A percentile compares a stretch with the other conserved stretches of the same genome.
These are phyloP conservation scores for Vicugna pacos DNA, from an alignment of 2,113 vertebrate genomes.

Conservation along the genomic window DNA sequence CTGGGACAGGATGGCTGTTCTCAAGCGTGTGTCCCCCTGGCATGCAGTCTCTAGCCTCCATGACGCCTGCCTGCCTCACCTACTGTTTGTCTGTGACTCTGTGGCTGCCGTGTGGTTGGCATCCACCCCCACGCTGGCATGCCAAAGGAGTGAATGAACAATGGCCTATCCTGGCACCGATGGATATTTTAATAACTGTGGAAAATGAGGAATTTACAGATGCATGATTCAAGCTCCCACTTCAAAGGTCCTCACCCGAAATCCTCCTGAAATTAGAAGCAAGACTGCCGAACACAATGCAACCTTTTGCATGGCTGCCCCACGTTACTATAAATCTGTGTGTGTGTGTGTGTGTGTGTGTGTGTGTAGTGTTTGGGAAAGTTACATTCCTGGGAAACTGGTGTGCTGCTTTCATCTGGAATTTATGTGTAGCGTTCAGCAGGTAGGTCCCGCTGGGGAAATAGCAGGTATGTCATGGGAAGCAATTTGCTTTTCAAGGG, in stretches of 20 bases:
- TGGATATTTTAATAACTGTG: conserved; percentile 81
- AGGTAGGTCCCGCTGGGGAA: conserved; percentile 54
- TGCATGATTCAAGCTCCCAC: conserved; percentile 83
- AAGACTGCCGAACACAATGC: conserved; percentile 74
- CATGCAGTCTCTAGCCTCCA: conserved; percentile 32
- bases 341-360: background rate
- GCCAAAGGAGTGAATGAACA: conserved; percentile 84
- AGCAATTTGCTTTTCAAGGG: background rate
- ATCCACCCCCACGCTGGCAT: conserved; percentile 47
- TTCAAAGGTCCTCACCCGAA: conserved; percentile 79
- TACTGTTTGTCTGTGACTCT: conserved; percentile 80
- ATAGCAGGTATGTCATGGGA: conserved; percentile 18
- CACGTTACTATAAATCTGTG: conserved; percentile 75
- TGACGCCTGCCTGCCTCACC: conserved; percentile 74
- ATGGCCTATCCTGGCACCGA: conserved; percentile 80
- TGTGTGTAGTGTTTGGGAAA: conserved; percentile 70
- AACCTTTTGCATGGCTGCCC: conserved; percentile 71
- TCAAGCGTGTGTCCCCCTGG: conserved; percentile 39
- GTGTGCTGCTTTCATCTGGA: conserved; percentile 72
- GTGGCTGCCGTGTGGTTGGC: conserved; percentile 74
- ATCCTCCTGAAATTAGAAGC: conserved; percentile 79
- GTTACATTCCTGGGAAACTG: conserved; percentile 65
- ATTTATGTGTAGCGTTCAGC: conserved; percentile 48
- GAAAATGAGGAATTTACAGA: conserved; percentile 85
- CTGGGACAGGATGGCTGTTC: background rate